These are phyloP conservation scores for Poeciliopsis turrubarensis DNA, from an alignment of 2,113 vertebrate species.

Conservation along the genomic window DNA sequence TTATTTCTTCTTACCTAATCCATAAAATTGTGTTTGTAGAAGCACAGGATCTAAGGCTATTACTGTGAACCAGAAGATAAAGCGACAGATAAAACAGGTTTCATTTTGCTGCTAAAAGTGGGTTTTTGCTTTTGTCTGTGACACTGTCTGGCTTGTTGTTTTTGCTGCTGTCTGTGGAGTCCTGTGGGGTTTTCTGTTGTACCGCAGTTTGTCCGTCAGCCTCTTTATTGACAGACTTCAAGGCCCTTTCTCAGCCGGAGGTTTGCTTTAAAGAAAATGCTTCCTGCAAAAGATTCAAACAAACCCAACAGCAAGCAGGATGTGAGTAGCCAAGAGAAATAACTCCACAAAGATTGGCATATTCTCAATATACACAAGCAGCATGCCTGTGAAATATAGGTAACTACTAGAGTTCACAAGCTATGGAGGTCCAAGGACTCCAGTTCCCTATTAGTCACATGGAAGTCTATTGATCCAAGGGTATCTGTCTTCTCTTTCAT, in stretches of 20 bases:
- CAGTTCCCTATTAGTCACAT: constrained; percentile 69
- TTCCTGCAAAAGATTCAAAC: constrained; percentile 59
- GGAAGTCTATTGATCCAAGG: constrained; percentile 70
- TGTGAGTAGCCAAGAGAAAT: constrained; percentile 34
- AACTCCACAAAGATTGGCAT: constrained; percentile 46
- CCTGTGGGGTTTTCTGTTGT: constrained; percentile 22
- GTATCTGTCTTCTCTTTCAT: constrained; percentile 67
- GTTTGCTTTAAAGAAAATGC: constrained; percentile 51
- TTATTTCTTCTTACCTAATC: constrained; percentile 73
- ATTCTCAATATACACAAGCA: constrained; percentile 30
- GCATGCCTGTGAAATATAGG: constrained; percentile 4
- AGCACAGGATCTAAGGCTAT: constrained; percentile 65
- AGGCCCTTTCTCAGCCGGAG: constrained; percentile 42
- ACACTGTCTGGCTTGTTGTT: neutral
- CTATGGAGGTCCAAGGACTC: constrained; percentile 32
- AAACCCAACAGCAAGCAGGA: constrained; percentile 55
- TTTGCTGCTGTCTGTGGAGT: constrained; percentile 14
- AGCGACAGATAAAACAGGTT: constrained; percentile 47
- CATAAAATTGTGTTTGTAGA: constrained; percentile 74
- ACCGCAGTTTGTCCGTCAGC: constrained; percentile 21
- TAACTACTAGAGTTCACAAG: constrained; percentile 29
- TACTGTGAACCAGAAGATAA: constrained; percentile 55
- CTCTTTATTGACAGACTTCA: constrained; percentile 67
- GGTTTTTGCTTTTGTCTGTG: constrained; percentile 23
- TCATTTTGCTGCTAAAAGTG: constrained; percentile 21